Base-by-base conservation (phyloP, 2,113 vertebrate species). In the Indicator indicator region DNA sequence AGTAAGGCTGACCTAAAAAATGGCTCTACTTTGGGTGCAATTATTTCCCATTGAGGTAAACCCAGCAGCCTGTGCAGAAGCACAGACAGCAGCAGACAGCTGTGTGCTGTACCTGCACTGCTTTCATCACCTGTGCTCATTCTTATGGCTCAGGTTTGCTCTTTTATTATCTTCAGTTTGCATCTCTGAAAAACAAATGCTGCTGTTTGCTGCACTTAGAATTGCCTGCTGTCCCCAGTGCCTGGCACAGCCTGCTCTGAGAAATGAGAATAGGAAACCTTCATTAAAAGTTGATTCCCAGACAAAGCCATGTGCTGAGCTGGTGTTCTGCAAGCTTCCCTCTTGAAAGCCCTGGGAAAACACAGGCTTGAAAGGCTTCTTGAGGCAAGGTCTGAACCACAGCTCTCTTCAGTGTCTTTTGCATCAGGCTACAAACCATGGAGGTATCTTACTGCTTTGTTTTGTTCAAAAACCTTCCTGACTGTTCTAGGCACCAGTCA, bases 401-500 rank as follows among this genome's bases (percentile, higher is more conserved):
- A 16, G 33, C 42, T 40, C 9, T 33, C 60, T 67, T 69, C 12
- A 12, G 1, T 60, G 82, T 85, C 36, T 87, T 69, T 68, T 70
- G 26, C 32, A 16, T 14, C 2, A 4, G 67, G 26, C 24, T 59
- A 9, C 23, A 27, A 27, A 13, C 12, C 30, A 28, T 8, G 24
- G 36, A 11, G 24, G 6, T 7, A 4, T 73, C 54, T 30, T 13
- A 23, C 1, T n/a, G 18, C 18, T 62, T 65, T 65, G 77, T 44
- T 9, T 38, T 28, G 12, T 16, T 12, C 28, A 11, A 32, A 38
- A n/a, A 54, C 15, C 23, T 20, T 15, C 6, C 50, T 14, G 73
- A 40, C 27, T 55, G 46, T 36, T 21, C 4, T 1, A 63, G 36
- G 5, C 9, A 46, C 9, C 0, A 1, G 20, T 27, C 10, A 0